Conservation (phyloP, 1,140 invertebrate species). For the Thaumetopoea pityocampa region DNA sequence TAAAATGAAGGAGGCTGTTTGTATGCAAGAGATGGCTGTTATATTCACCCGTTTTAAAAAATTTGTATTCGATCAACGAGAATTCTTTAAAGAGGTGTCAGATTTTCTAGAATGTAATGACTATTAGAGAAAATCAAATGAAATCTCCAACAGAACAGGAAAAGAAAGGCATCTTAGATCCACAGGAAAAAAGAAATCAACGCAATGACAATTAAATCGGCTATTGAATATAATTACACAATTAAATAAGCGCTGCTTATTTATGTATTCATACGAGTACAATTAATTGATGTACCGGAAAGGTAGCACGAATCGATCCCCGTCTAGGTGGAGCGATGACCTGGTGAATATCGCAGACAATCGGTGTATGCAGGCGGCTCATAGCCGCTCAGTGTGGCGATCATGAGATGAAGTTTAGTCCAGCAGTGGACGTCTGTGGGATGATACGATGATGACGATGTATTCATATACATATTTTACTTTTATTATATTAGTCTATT, state of each 20-base stretch:
- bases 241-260: no score
- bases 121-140: slow-evolving; percentile 71
- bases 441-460: not conserved
- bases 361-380: no score
- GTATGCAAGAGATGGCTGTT: slow-evolving; percentile 84
- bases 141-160: slow-evolving; percentile 53
- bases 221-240: no score
- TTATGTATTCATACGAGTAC: no score
- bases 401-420: no score
- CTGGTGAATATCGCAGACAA: no score
- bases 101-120: slow-evolving; percentile 81
- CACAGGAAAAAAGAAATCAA: slow-evolving; percentile 72
- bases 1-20: slow-evolving; percentile 78
- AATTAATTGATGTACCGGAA: no score
- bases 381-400: no score
- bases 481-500: no score
- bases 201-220: slow-evolving; percentile 76
- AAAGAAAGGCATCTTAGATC: slow-evolving; percentile 74
- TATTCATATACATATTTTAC: no score
- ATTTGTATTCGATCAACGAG: slow-evolving; percentile 80
- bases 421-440: not conserved
- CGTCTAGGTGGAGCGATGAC: no score
- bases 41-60: slow-evolving; percentile 84
- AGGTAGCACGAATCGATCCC: no score
- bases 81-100: slow-evolving; percentile 80